Conservation (phyloP, 2,888 invertebrate species). For the Ectemnius lituratus region DNA sequence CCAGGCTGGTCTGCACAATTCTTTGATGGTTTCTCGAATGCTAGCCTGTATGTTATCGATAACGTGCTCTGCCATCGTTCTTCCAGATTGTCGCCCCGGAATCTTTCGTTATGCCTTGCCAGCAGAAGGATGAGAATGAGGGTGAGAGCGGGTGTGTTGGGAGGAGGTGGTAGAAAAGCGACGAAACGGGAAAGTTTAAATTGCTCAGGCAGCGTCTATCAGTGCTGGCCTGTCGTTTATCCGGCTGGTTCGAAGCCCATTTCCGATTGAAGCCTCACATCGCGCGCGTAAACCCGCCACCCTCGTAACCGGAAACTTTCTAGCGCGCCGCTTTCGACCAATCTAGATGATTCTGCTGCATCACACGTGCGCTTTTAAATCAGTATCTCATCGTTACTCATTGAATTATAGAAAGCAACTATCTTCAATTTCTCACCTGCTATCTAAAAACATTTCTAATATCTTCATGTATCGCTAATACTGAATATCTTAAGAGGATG, state of each 20-base stretch:
- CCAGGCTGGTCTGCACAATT: slow-evolving; percentile 11
- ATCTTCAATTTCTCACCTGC: no score
- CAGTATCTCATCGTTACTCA: no score
- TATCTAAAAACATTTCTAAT: no score
- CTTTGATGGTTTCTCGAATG: slow-evolving; percentile 26
- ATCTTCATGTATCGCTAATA: no score
- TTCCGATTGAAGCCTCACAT: slow-evolving; percentile 61
- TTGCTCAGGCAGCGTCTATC: slow-evolving; percentile 55
- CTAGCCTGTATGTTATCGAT: slow-evolving; percentile 37
- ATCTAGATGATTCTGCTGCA: slow-evolving; percentile 10
- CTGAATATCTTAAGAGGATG: no score
- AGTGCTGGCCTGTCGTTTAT: slow-evolving; percentile 57
- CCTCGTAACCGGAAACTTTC: slow-evolving; percentile 26
- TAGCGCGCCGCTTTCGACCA: slow-evolving; percentile 29
- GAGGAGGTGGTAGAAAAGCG: slow-evolving; percentile 18
- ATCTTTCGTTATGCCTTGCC: not conserved
- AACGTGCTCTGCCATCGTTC: slow-evolving; percentile 20
- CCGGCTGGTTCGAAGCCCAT: slow-evolving; percentile 55
- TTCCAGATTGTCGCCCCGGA: slow-evolving; percentile 22
- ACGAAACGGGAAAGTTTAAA: slow-evolving; percentile 63
- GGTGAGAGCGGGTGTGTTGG: not conserved
- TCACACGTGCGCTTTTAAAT: not conserved
- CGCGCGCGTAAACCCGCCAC: slow-evolving; percentile 2
- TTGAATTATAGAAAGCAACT: no score
- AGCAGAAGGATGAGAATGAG: no score